Base-by-base conservation (phyloP, 1,140 invertebrate genomes). In the Rhynchophorus ferrugineus region DNA sequence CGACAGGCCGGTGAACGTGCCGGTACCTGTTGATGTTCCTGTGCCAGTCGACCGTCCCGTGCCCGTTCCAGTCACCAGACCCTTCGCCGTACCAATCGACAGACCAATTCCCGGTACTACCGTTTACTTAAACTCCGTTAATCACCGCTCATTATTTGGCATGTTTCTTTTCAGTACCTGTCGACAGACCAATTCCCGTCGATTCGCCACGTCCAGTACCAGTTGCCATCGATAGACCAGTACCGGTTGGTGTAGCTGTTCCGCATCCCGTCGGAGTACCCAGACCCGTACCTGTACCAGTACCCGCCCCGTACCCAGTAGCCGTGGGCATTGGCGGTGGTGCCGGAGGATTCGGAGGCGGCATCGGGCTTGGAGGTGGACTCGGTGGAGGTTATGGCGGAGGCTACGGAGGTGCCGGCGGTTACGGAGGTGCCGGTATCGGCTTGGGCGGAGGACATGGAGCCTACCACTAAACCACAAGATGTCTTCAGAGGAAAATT, bases 181-280 rank as follows among this genome's bases (percentile, higher is more conserved):
- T 69, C 60, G 72, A 72, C 5, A 66, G 72, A n/a, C 65, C 63
- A n/a, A 48, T 61, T 22, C 60, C 61, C 8, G 63, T 68, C 3
- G 51, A 61, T 6, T 52, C 61, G 18, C 42, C 59, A 9, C 44
- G 44, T 33, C 61, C 67, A 19, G 59, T 64, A 17, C 59, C 65
- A 3, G 53, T 61, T 3, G 55, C 58, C 7, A 62, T 66, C 2
- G 42, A 36, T 1, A 46, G 51, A 50, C 42, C 45, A 13, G 57
- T 61, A 2, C 62, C 60, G 11, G 45, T 60, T 11, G 54, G 36
- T n/a, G 53, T 62, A 24, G 53, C 62, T 14, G 58, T 57, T 19
- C 49, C 54, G 8, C 34, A 52, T 20, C 54, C 57, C 13, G 46
- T 57, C 5, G 34, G 14, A 36, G 29, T 46, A 46, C 3, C 22